Evolutionary conservation across 2,888 invertebrate species (phyloP).

Genomic region (Eupithecia centaureata): DNA sequence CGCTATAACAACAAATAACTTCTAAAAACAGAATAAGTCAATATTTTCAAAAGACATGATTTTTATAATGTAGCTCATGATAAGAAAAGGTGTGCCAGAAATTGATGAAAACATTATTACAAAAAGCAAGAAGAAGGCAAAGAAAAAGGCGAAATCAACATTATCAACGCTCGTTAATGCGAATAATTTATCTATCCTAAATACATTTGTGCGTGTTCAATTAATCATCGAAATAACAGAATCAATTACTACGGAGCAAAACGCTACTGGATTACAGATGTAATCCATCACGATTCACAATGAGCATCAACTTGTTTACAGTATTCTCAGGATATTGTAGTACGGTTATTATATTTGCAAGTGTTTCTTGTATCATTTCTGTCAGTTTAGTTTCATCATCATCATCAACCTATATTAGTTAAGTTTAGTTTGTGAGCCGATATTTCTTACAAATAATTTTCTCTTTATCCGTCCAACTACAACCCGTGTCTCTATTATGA

Average conservation of each 20-base stretch:
- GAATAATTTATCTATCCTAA: constrained; percentile 5
- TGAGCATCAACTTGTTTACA: neutral
- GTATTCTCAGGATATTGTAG: neutral
- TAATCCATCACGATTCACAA: constrained; percentile 25
- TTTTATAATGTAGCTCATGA: no score
- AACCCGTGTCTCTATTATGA: no score
- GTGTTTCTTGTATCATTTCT: neutral
- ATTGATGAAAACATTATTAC: no score
- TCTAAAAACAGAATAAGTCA: no score
- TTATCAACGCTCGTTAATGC: constrained; percentile 3
- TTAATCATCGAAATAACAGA: constrained; percentile 31
- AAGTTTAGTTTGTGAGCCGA: no score
- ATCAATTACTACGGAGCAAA: constrained; percentile 29
- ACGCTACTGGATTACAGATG: constrained; percentile 21
- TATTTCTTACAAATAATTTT: no score
- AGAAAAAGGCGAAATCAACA: neutral
- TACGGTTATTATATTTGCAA: neutral
- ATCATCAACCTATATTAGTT: no score
- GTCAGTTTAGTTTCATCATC: neutral
- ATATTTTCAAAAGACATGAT: no score
- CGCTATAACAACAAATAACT: no score
- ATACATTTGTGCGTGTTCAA: constrained; percentile 17
- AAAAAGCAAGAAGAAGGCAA: no score
- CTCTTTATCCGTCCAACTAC: no score
- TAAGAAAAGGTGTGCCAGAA: no score